A percentile compares a stretch with the other conserved stretches of the same genome.
These are phyloP conservation scores for Sebastes jordani DNA, from an alignment of 2,797 vertebrate genomes.

Conservation along the genomic window DNA sequence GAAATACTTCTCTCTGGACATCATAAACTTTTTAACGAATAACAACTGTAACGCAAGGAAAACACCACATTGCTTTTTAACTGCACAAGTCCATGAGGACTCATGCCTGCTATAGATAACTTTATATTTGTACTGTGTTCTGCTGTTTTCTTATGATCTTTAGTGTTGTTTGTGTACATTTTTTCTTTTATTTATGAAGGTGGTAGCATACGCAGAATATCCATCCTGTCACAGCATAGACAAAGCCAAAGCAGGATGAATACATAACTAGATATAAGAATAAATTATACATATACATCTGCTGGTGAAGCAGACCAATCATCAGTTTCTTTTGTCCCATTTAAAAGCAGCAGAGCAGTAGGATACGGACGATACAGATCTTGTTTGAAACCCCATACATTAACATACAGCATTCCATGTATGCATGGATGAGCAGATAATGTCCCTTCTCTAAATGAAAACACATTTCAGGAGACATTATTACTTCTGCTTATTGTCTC, in stretches of 20 bases:
- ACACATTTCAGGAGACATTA: background rate
- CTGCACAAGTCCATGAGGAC: background rate
- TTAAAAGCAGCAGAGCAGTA: constrained; percentile 4
- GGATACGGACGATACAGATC: background rate
- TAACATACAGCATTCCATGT: background rate
- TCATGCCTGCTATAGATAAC: background rate
- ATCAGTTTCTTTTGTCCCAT: background rate
- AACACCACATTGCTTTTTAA: background rate
- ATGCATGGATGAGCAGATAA: background rate
- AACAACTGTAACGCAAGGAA: background rate
- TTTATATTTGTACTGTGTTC: background rate
- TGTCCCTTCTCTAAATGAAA: background rate
- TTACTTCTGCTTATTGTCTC: background rate
- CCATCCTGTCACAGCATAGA: background rate
- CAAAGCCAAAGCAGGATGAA: background rate
- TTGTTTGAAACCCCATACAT: background rate
- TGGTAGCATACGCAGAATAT: background rate
- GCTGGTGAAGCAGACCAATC: background rate
- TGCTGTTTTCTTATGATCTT: background rate
- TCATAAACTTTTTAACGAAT: constrained; percentile 5
- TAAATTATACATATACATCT: background rate
- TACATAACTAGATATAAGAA: background rate
- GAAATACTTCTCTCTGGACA: constrained; percentile 4
- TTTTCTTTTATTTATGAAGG: background rate
- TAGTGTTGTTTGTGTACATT: background rate